These are phyloP conservation scores for Lynx canadensis DNA, from an alignment of 2,113 vertebrate species.

Conservation along the genomic window DNA sequence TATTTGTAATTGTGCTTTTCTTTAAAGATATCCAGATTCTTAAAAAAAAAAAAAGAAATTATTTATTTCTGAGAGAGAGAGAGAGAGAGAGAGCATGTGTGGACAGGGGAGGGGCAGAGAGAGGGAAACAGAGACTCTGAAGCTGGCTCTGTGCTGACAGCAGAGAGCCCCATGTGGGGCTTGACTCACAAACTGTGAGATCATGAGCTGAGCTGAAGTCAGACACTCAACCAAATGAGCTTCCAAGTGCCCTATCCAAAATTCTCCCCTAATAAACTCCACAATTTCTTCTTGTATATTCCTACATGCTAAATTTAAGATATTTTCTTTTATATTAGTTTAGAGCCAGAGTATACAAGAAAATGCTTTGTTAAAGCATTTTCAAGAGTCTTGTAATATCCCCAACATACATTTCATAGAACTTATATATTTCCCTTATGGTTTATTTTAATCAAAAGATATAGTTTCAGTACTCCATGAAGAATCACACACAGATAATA, in stretches of 20 bases:
- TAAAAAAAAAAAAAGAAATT: no score
- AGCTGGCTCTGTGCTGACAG: no score
- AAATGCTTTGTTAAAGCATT: conserved; percentile 59
- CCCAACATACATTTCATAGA: conserved; percentile 36
- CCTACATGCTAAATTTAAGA: background rate
- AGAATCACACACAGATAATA: background rate
- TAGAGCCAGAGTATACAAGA: conserved; percentile 24
- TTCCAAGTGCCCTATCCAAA: background rate
- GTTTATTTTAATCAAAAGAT: conserved; percentile 70
- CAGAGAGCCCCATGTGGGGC: no score
- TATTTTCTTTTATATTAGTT: conserved; percentile 45
- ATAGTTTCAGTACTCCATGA: conserved; percentile 46
- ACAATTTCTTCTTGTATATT: conserved; percentile 11
- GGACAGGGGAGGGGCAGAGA: no score
- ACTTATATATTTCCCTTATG: conserved; percentile 56
- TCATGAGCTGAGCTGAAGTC: no score
- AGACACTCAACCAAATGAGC: no score
- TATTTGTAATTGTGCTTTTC: background rate
- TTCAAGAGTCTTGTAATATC: conserved; percentile 37
- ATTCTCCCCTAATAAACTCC: background rate
- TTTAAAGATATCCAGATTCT: background rate
- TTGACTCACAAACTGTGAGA: no score
- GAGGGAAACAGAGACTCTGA: no score
- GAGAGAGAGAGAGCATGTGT: no score
- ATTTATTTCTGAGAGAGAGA: no score